These are phyloP conservation scores for Bostrychus sinensis DNA, from an alignment of 2,113 vertebrate genomes.

Conservation along the genomic window DNA sequence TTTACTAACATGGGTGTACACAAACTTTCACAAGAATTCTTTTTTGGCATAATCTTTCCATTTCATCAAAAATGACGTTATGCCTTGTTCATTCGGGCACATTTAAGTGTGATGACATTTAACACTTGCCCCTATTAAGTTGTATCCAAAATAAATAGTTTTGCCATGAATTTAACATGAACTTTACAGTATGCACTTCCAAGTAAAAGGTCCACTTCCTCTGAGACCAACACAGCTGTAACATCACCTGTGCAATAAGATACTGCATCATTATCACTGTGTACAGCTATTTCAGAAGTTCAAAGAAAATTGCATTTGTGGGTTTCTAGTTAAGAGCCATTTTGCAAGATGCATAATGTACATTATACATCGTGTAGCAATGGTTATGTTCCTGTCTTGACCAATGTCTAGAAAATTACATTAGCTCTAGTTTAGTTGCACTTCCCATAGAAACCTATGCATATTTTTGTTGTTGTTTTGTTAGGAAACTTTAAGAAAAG, in stretches of 20 bases:
- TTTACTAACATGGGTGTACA: neutral
- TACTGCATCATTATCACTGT: constrained; percentile 4
- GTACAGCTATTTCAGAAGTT: constrained; percentile 45
- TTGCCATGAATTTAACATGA: too few species aligned
- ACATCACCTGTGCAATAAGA: neutral
- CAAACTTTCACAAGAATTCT: constrained; percentile 9
- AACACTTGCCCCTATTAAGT: too few species aligned
- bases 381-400: constrained; percentile 26
- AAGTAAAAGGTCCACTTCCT: constrained; percentile 19
- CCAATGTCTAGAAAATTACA: constrained; percentile 20
- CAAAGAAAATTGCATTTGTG: constrained; percentile 48
- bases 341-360: constrained; percentile 41
- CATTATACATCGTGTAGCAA: constrained; percentile 29
- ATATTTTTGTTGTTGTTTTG: too few species aligned
- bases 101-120: too few species aligned
- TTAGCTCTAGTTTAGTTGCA: constrained; percentile 18
- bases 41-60: neutral
- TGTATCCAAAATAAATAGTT: too few species aligned
- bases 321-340: constrained; percentile 47
- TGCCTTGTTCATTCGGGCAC: too few species aligned
- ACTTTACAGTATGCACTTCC: too few species aligned
- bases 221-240: constrained; percentile 6
- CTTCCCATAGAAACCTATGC: constrained; percentile 19
- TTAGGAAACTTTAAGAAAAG: too few species aligned
- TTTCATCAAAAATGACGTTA: constrained; percentile 33